Percentiles rank a stretch among this genome's conserved stretches.
These are phyloP conservation scores for Muscina levida DNA, from an alignment of 2,888 invertebrate genomes.

Conservation along the genomic window DNA sequence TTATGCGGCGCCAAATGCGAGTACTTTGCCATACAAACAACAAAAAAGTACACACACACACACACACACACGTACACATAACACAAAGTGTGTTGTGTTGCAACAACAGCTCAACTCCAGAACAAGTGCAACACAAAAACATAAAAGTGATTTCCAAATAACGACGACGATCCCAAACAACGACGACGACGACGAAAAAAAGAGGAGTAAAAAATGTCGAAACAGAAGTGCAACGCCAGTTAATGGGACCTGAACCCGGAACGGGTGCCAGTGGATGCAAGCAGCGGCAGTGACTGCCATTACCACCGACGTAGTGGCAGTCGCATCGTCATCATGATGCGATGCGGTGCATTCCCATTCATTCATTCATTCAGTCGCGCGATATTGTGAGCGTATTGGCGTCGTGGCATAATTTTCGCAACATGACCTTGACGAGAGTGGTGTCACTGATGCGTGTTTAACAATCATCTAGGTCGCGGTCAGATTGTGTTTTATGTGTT, in stretches of 20 bases:
- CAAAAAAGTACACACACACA: slow-evolving; percentile 44
- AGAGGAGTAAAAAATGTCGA: slow-evolving; percentile 14
- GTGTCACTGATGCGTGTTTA: slow-evolving; percentile 66
- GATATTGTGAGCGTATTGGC: slow-evolving; percentile 59
- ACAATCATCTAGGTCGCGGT: slow-evolving; percentile 66
- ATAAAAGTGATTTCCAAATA: slow-evolving; percentile 60
- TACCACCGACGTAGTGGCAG: too few species aligned
- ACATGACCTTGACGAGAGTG: slow-evolving; percentile 66
- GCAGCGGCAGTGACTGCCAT: too few species aligned
- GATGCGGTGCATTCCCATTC: too few species aligned
- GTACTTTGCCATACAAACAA: background rate
- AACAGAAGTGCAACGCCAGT: slow-evolving; percentile 58
- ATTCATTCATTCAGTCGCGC: slow-evolving; percentile 49
- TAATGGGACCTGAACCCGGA: slow-evolving; percentile 40
- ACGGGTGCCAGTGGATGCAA: too few species aligned
- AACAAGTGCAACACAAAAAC: slow-evolving; percentile 20
- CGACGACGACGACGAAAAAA: slow-evolving; percentile 38
- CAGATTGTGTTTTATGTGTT: slow-evolving; percentile 39
- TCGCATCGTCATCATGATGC: slow-evolving; percentile 16
- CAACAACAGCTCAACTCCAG: background rate
- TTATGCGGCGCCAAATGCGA: slow-evolving; percentile 57
- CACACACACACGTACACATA: slow-evolving; percentile 22
- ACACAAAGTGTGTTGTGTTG: too few species aligned
- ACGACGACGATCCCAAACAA: slow-evolving; percentile 41
- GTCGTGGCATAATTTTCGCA: slow-evolving; percentile 66